A percentile compares a stretch with the other conserved stretches of the same genome.
phyloP scores from a whole-genome alignment of 2,888 invertebrate genomes.

The Athalia cordata region DNA sequence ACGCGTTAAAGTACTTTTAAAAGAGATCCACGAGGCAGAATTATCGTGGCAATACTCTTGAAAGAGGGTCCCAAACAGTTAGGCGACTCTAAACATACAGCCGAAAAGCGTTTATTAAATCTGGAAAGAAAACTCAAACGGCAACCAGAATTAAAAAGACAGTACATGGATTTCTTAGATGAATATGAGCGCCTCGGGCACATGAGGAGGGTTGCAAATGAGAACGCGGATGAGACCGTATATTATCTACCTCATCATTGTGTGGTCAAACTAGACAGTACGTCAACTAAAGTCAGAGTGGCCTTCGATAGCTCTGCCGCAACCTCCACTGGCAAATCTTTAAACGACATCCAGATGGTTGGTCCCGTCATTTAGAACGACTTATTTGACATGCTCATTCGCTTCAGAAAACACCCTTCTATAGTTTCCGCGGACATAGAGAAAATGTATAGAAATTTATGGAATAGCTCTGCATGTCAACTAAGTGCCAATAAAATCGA shows the following conservation, averaged over 20 bases:
- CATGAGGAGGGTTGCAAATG: constrained; percentile 29
- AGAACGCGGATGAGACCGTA: neutral
- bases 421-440: constrained; percentile 57
- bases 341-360: constrained; percentile 1
- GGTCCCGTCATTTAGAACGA: neutral
- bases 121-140: neutral
- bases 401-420: neutral
- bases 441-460: too few relatives aligned
- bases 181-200: constrained; percentile 48
- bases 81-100: constrained; percentile 1
- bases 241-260: constrained; percentile 12
- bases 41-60: too few relatives aligned
- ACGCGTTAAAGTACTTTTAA: too few relatives aligned
- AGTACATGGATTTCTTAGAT: constrained; percentile 42
- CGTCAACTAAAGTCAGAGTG: neutral
- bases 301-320: constrained; percentile 41
- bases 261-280: neutral
- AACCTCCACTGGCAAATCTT: neutral
- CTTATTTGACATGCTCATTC: neutral
- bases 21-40: too few relatives aligned
- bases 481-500: too few relatives aligned
- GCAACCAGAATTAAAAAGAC: constrained; percentile 3
- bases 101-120: constrained; percentile 1
- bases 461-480: too few relatives aligned
- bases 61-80: neutral